These are phyloP conservation scores for Rhegmatorhina hoffmannsi DNA, from an alignment of 2,113 vertebrate species.

Conservation along the genomic window DNA sequence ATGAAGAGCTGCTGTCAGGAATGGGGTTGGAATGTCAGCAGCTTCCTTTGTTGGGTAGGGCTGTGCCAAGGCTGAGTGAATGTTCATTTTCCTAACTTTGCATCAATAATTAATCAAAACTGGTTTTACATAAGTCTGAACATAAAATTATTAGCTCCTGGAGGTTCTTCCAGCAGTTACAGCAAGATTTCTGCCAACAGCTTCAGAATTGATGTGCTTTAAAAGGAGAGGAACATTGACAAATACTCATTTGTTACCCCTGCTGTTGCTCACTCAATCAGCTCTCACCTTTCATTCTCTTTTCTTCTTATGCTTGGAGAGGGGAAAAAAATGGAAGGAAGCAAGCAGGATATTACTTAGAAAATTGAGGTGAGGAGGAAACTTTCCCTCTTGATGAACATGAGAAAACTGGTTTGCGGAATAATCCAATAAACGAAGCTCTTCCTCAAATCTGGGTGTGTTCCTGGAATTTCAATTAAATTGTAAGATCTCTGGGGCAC, in stretches of 20 bases:
- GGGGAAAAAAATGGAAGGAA: not conserved
- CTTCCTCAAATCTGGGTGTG: not conserved
- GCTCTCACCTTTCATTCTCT: not conserved
- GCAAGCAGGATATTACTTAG: not conserved
- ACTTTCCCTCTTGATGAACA: not conserved
- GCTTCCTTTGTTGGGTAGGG: slow-evolving; percentile 29
- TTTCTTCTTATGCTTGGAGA: not conserved
- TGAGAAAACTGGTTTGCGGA: not conserved
- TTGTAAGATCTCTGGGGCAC: not conserved
- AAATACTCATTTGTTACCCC: slow-evolving; percentile 35
- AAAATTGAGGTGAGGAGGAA: not conserved
- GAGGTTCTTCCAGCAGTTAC: slow-evolving; percentile 56
- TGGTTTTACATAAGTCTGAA: slow-evolving; percentile 68
- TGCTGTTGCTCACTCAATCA: slow-evolving; percentile 9
- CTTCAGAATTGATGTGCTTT: slow-evolving; percentile 24
- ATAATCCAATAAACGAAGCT: not conserved
- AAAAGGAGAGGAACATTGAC: slow-evolving; percentile 14
- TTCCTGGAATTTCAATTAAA: slow-evolving; percentile 45
- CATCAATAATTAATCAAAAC: slow-evolving; percentile 76
- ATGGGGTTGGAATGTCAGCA: not conserved
- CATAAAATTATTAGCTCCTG: slow-evolving; percentile 70
- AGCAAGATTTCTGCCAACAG: slow-evolving; percentile 42
- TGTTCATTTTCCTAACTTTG: slow-evolving; percentile 72
- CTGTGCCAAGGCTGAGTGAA: slow-evolving; percentile 34
- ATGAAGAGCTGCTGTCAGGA: not conserved